Percentiles rank a stretch among this genome's conserved stretches.
Evolutionary conservation across 2,888 invertebrate species (phyloP).

Genomic region (Uropetala carovei): DNA sequence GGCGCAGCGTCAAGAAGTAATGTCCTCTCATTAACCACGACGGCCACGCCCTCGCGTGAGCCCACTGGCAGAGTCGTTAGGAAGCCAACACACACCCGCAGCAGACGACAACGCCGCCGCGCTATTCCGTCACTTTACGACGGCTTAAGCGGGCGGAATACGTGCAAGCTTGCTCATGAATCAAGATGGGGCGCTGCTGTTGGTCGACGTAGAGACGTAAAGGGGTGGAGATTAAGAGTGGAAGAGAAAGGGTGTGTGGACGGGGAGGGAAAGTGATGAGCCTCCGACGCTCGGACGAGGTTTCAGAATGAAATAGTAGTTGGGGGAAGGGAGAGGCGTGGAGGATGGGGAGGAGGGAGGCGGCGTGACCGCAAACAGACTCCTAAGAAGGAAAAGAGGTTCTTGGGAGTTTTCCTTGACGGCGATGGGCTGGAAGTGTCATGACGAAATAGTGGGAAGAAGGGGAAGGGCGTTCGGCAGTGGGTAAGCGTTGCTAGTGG

Average conservation of each 20-base stretch:
- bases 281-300: neutral
- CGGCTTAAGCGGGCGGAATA: constrained; percentile 11
- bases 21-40: too few relatives aligned
- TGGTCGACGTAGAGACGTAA: neutral
- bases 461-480: too few relatives aligned
- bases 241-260: neutral
- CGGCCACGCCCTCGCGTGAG: neutral
- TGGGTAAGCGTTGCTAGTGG: too few relatives aligned
- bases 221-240: neutral
- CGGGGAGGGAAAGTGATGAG: neutral
- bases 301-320: neutral
- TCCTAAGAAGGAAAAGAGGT: too few relatives aligned
- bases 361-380: too few relatives aligned
- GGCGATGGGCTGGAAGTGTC: too few relatives aligned
- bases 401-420: too few relatives aligned
- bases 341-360: too few relatives aligned
- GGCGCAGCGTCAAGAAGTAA: too few relatives aligned
- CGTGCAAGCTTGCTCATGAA: constrained; percentile 15
- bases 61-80: neutral
- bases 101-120: neutral
- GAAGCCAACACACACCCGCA: neutral
- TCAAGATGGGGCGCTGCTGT: neutral
- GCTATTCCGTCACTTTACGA: constrained; percentile 3
- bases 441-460: too few relatives aligned
- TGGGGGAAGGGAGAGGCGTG: neutral